phyloP scores from a whole-genome alignment of 2,888 invertebrate genomes.

The Nephrotoma guestfalica region DNA sequence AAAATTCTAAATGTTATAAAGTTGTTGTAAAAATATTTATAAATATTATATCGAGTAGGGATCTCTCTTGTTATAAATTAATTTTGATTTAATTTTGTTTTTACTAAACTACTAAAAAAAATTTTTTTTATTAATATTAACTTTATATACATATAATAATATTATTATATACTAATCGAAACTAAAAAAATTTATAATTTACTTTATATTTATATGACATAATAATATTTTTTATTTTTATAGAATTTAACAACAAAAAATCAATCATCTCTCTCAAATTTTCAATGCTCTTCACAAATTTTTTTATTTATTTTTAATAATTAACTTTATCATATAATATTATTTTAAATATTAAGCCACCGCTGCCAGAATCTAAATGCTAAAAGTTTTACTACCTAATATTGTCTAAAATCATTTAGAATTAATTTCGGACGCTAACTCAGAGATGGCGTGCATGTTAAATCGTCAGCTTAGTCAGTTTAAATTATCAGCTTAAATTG shows the following conservation, averaged over 20 bases:
- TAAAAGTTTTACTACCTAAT: no score
- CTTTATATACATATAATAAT: background rate
- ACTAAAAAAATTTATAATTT: background rate
- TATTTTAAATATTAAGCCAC: no score
- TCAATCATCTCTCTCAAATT: background rate
- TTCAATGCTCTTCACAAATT: no score
- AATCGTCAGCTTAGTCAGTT: no score
- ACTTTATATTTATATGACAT: background rate
- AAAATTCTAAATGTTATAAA: background rate
- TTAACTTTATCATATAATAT: no score
- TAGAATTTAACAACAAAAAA: background rate
- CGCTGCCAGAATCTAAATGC: no score
- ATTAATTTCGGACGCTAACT: no score
- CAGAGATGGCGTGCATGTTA: no score
- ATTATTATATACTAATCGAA: background rate
- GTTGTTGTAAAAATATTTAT: background rate
- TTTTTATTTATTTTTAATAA: no score
- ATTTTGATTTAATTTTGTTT: background rate
- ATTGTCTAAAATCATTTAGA: no score
- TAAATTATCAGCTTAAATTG: no score
- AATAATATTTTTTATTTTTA: background rate
- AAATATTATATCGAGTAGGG: background rate
- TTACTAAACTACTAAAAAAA: background rate
- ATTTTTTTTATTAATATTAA: background rate
- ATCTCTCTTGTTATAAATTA: background rate